phyloP scores from a whole-genome alignment of 2,113 vertebrate species.

The Pelecanoides urinatrix region DNA sequence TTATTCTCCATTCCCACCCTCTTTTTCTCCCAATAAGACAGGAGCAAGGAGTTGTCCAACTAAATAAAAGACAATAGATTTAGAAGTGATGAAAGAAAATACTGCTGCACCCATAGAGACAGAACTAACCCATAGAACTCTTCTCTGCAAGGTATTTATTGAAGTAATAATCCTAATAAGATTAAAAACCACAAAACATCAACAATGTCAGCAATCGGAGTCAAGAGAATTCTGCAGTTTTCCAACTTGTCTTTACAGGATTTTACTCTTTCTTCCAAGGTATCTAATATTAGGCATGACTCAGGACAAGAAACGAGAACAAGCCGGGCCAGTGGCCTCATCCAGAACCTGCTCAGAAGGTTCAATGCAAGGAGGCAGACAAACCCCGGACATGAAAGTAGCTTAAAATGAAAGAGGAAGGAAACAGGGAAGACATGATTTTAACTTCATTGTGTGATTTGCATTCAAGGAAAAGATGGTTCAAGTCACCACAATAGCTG shows the following conservation, averaged over 20 bases:
- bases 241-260: background rate
- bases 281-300: background rate
- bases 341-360: background rate
- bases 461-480: background rate
- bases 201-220: background rate
- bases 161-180: constrained; percentile 10
- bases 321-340: background rate
- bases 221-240: background rate
- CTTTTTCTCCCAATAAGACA: constrained; percentile 29
- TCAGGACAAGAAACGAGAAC: background rate
- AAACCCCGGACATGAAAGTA: background rate
- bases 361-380: background rate
- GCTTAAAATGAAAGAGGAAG: background rate
- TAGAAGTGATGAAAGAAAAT: constrained; percentile 30
- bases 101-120: background rate
- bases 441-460: background rate
- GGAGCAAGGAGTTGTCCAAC: background rate
- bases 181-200: constrained; percentile 29
- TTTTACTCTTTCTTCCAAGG: background rate
- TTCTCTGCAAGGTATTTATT: constrained; percentile 17
- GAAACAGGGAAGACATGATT: background rate
- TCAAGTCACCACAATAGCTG: background rate
- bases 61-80: constrained; percentile 37
- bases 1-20: constrained; percentile 13
- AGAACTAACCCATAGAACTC: background rate